Base-by-base conservation (phyloP, 2,797 vertebrate species). In the Fundulus diaphanus region DNA sequence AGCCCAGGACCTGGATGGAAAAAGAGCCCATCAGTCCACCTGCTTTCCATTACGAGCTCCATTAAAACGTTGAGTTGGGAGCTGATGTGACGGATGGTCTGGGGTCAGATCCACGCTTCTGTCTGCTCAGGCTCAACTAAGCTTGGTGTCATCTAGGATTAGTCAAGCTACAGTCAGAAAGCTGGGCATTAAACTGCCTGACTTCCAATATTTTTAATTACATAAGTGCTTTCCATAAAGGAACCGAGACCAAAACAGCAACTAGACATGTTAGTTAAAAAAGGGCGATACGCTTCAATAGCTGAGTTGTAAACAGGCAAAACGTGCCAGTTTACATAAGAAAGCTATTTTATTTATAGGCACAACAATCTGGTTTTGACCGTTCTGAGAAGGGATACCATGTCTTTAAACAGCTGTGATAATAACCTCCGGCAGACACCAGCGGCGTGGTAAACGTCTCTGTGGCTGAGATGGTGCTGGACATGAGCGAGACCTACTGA, bases 1-100 rank as follows among this genome's bases (percentile, higher is more conserved):
- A 79, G 76, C 79, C 72, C 52, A 9, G 77, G 75, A 88, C 75
- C 46, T 27, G 33, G 61, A 73, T 24, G 68, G 72, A 59, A 51
- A 75, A 81, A 82, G 46, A 70, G 52, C 57, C 68, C 54, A 83
- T 83, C 68, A 12, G 72, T 59, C 24, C 11, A 69, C 61, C 89
- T 93, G 91, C 80, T 90, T 94, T 88, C 81, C 92, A 88, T 94
- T 86, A 93, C 7, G 5, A 70, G 29, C 5, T 74, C 77, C 66
- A 76, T 80, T 85, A 89, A 89, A 80, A 77, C 76, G 7, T 7
- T 0, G 73, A 77, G 80, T 87, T 42, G 82, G 84, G 70, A 73
- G 75, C 40, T 42, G 85, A 82, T 59, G 68, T 89, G 87, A 92
- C 80, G 79, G 84, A 92, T n/a, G 77, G 80, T 68, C 79, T 78